phyloP scores from a whole-genome alignment of 2,888 invertebrate genomes.

The Bugulina stolonifera region DNA sequence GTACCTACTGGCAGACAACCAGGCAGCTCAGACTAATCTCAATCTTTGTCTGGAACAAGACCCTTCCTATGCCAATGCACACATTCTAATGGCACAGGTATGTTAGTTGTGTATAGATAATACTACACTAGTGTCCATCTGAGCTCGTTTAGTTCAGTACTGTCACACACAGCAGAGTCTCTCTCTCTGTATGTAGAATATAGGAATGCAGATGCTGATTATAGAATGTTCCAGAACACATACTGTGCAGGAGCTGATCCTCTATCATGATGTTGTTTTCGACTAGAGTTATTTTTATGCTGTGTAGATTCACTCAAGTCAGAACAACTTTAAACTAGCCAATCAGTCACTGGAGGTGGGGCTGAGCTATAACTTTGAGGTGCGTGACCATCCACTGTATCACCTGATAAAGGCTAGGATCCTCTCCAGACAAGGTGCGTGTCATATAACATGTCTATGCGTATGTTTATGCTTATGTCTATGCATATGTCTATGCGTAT shows the following conservation, averaged over 20 bases:
- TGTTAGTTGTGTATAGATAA: no score
- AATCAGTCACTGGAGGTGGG: slow-evolving; percentile 81
- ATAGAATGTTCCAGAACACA: no score
- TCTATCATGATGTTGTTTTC: background rate
- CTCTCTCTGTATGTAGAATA: no score
- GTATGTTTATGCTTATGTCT: no score
- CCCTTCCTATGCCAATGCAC: slow-evolving; percentile 73
- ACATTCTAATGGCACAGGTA: slow-evolving; percentile 69
- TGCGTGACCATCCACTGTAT: slow-evolving; percentile 83
- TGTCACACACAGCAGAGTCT: no score
- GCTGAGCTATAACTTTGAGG: slow-evolving; percentile 82
- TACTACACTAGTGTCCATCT: no score
- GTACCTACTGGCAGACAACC: slow-evolving; percentile 70
- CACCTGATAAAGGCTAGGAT: slow-evolving; percentile 79
- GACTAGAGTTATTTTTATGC: background rate
- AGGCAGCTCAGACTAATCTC: slow-evolving; percentile 66
- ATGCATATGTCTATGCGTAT: no score
- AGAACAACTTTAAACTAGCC: slow-evolving; percentile 65
- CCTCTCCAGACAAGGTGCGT: slow-evolving; percentile 67
- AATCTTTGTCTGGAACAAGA: slow-evolving; percentile 71
- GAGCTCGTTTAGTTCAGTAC: no score
- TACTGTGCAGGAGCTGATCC: no score
- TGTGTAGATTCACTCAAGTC: slow-evolving; percentile 62
- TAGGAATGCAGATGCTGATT: no score
- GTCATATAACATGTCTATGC: no score